Base-by-base conservation (phyloP, 1,140 invertebrate species). In the Rhopalosiphum maidis region DNA sequence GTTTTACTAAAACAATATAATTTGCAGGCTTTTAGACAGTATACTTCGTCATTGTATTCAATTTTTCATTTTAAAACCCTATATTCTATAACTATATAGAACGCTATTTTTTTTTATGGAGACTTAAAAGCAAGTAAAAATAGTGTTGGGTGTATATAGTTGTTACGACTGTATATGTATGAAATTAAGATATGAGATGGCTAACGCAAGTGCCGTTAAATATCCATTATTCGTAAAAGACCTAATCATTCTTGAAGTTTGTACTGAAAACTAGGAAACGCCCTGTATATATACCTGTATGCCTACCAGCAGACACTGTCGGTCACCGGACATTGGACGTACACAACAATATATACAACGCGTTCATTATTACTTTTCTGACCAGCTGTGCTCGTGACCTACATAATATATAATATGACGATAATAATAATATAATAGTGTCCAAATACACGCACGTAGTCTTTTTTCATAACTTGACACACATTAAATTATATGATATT, bases 391-490 rank as follows among this genome's bases (percentile, higher is more conserved):
- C 60, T 77, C 83, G 83, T 86, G 83, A 86, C 83, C 83, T 86
- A 86, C 83, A 86, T 86, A 41, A n/a, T 37, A 37, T n/a, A 68
- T 68, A 68, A 60, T 60, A 60, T n/a, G 15, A 77, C 15, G 60
- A 77, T n/a, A 6, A 77, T 82, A 35, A 77, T 30, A 77, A n/a
- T 77, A 21, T 37, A 35, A 83, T 83, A 83, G 37, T 83, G 41
- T 83, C 22, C 7, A 43, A 77, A 77, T 77, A 77, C 60, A 25
- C 83, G 9, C 41, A 25, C 83, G 83, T 43, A 37, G 83, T 86
- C 41, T 25, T 86, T 86, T 86, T 86, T 86, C 83, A 86, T 43
- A 86, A 43, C 83, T 3, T 86, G 83, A 86, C 83, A 86, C 83
- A 86, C 83, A 86, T 86, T 22, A 23, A 37, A 83, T 37, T 35